phyloP scores from a whole-genome alignment of 2,888 invertebrate species.

The Polyommatus icarus region DNA sequence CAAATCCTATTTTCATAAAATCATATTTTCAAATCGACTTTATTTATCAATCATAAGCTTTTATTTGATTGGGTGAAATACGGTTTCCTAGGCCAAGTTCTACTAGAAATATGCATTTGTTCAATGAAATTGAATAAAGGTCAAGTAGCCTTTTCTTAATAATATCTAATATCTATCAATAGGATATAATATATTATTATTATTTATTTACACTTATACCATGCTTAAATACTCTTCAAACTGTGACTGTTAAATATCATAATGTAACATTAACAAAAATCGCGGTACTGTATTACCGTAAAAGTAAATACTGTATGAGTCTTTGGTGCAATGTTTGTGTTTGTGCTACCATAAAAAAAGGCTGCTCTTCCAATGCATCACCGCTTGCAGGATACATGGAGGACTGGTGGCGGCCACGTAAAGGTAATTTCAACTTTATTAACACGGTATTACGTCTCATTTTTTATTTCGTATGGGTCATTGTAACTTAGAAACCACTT shows the following conservation, averaged over 20 bases:
- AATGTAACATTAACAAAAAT: background rate
- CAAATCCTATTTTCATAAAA: too few species aligned
- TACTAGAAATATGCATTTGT: too few species aligned
- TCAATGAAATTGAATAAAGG: too few species aligned
- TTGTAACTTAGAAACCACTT: conserved; percentile 11
- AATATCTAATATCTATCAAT: too few species aligned
- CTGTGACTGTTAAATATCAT: conserved; percentile 27
- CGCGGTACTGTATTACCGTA: conserved; percentile 38
- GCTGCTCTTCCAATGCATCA: conserved; percentile 89
- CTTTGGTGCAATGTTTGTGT: conserved; percentile 78
- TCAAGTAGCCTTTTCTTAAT: too few species aligned
- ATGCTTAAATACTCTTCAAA: conserved; percentile 5
- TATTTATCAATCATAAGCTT: too few species aligned
- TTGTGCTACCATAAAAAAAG: conserved; percentile 81
- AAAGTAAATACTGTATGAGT: conserved; percentile 79
- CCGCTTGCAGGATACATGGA: conserved; percentile 98
- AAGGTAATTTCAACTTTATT: conserved; percentile 87
- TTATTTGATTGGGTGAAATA: too few species aligned
- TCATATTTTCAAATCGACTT: too few species aligned
- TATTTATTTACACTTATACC: background rate
- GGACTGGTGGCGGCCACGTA: conserved; percentile 98
- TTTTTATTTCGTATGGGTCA: conserved; percentile 24
- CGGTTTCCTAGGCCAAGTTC: too few species aligned
- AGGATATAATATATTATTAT: background rate
- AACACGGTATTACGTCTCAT: conserved; percentile 45